A percentile compares a stretch with the other conserved stretches of the same genome.
phyloP scores from a whole-genome alignment of 2,797 vertebrate species.

The Emydoidea blandingii region DNA sequence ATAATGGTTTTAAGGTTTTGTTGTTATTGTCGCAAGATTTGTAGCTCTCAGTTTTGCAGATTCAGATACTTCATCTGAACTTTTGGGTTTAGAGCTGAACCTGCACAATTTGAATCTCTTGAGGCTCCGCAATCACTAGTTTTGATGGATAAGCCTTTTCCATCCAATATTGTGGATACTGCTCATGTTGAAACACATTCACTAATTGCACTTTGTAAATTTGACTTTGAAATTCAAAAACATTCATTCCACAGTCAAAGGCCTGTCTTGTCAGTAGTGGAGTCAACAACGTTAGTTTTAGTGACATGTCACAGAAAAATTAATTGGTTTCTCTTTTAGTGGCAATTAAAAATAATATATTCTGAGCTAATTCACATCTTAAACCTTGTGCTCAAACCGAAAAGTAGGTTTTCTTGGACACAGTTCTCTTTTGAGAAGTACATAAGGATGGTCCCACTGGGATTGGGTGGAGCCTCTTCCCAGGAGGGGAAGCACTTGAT shows the following conservation, averaged over 20 bases:
- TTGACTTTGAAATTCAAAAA: constrained; percentile 32
- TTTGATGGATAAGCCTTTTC: neutral
- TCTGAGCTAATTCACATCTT: neutral
- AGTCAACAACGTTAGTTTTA: neutral
- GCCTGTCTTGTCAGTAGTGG: constrained; percentile 23
- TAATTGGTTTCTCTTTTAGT: neutral
- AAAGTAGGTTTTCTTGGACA: neutral
- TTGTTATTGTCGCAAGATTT: neutral
- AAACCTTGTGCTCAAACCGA: neutral
- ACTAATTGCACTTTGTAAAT: constrained; percentile 16
- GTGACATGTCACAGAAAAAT: neutral
- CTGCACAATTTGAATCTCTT: neutral
- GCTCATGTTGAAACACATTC: neutral
- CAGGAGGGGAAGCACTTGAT: neutral
- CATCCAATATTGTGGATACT: neutral
- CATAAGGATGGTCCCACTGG: neutral
- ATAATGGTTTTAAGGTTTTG: neutral
- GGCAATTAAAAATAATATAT: neutral
- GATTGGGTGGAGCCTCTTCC: neutral
- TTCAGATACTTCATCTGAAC: neutral
- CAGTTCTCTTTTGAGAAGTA: neutral
- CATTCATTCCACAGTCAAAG: neutral
- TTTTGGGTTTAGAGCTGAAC: neutral
- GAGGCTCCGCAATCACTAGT: neutral
- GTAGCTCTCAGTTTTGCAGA: neutral